Conservation (phyloP, 2,888 invertebrate genomes). For the Andrena haemorrhoa region DNA sequence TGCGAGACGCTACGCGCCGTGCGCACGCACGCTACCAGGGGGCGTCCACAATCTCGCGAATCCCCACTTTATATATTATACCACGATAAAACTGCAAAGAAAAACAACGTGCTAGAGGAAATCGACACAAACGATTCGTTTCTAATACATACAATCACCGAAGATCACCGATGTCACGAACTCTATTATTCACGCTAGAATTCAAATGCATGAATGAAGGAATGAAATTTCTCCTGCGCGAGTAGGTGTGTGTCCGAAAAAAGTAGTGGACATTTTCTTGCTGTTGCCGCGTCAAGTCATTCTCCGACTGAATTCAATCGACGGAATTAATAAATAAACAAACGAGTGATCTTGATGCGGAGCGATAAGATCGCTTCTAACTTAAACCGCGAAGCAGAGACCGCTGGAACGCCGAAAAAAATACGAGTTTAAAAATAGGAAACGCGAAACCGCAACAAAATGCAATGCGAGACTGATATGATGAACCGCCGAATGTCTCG, state of each 20-base stretch:
- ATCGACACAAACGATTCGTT: conserved; percentile 41
- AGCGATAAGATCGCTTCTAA: conserved; percentile 1
- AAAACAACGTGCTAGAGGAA: conserved; percentile 56
- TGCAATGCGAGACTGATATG: conserved; percentile 65
- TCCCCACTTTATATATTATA: conserved; percentile 54
- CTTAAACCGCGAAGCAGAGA: conserved; percentile 33
- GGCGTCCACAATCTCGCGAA: conserved; percentile 70
- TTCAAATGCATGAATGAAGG: not conserved
- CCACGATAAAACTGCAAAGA: conserved; percentile 59
- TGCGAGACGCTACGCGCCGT: conserved; percentile 69
- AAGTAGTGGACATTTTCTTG: not conserved
- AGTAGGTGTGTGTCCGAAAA: not conserved
- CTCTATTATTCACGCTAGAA: not conserved
- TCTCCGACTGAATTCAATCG: not conserved
- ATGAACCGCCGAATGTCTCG: conserved; percentile 36
- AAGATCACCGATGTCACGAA: conserved; percentile 1
- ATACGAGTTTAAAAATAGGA: conserved; percentile 70
- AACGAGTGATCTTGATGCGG: not conserved
- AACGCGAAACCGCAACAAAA: conserved; percentile 64
- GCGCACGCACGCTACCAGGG: conserved; percentile 69
- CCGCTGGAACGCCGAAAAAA: conserved; percentile 51
- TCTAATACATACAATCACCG: conserved; percentile 32
- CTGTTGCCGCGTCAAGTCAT: not conserved
- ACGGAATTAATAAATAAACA: not conserved
- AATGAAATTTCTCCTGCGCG: not conserved